Percentiles rank a stretch among this genome's conserved stretches.
phyloP scores from a whole-genome alignment of 2,888 invertebrate genomes.

The Caenorhabditis zanzibari region DNA sequence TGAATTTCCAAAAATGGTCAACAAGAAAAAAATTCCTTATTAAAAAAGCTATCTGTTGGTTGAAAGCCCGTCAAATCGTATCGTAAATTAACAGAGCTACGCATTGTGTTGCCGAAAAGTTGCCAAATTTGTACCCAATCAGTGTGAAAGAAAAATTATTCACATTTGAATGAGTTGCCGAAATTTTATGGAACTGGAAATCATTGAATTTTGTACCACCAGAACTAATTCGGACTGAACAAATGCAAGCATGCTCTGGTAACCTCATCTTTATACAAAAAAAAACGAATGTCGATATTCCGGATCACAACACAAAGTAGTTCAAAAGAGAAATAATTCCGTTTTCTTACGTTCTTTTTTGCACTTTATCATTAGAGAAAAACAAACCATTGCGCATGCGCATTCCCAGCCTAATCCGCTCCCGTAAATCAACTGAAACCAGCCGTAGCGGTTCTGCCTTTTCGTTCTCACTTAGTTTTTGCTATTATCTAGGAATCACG shows the following conservation, averaged over 20 bases:
- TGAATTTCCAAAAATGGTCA: too few relatives aligned
- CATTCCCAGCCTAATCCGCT: constrained; percentile 35
- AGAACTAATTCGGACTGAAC: too few relatives aligned
- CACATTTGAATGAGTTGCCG: too few relatives aligned
- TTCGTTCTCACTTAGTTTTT: neutral
- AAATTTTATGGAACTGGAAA: too few relatives aligned
- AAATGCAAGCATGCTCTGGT: neutral
- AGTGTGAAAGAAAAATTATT: too few relatives aligned
- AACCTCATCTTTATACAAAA: neutral
- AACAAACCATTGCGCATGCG: constrained; percentile 54
- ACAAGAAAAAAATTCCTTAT: too few relatives aligned
- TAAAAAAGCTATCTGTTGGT: too few relatives aligned
- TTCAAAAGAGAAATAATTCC: neutral
- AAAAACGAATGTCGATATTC: neutral
- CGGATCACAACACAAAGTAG: neutral
- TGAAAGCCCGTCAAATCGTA: too few relatives aligned
- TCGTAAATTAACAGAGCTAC: too few relatives aligned
- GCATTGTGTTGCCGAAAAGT: too few relatives aligned
- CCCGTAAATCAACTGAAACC: neutral
- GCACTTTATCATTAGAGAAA: constrained; percentile 6
- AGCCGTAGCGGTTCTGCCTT: constrained; percentile 16
- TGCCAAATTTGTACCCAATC: too few relatives aligned
- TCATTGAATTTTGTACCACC: too few relatives aligned
- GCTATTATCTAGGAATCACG: neutral
- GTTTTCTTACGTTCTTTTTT: constrained; percentile 1